Base-by-base conservation (phyloP, 2,113 vertebrate genomes). In the Isichthys henryi region DNA sequence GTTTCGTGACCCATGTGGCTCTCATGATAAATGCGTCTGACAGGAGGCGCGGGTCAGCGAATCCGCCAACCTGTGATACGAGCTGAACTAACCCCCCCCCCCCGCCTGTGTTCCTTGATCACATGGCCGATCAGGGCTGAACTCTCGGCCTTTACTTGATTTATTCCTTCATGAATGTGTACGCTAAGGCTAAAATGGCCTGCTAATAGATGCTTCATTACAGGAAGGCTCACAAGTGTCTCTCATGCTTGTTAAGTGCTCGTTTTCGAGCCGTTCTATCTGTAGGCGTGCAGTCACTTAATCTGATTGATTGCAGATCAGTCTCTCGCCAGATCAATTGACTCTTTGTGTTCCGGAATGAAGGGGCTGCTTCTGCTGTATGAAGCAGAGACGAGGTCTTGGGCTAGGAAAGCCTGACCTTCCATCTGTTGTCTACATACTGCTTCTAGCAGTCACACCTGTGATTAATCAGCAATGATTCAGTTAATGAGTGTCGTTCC, bases 131-230 rank as follows among this genome's bases (percentile, higher is more conserved):
- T 50, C 39, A 17, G 3, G n/a, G 88, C 7, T n/a, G 49, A 83
- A 56, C 31, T n/a, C 23, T 11, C 49, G 50, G 66, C 66, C 77
- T 83, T 89, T 52, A 53, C 50, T 89, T 56, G 45, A 56, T 82
- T 56, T 56, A 56, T 53, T 77, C 88, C 31, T 43, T 27, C 48
- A 53, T 82, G 31, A 88, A 88, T 88, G 50, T 88, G 46, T 46
- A 27, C 13, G 49, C 39, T 45, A 70, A 46, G 39, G 21, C 39
- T 70, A 19, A 35, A 52, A 86, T 46, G 56, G 43, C 43, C 43
- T 8, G 13, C 31, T 66, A 50, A 82, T n/a, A 43, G 70, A 88
- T 88, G n/a, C 27, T 88, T 80, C 88, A 82, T 82, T 80, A 88
- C 19, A 49, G 46, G n/a, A 35, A 10, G 66, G 7, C 27, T 45